These are phyloP conservation scores for Tenualosa ilisha DNA, from an alignment of 2,797 vertebrate genomes.

Conservation along the genomic window DNA sequence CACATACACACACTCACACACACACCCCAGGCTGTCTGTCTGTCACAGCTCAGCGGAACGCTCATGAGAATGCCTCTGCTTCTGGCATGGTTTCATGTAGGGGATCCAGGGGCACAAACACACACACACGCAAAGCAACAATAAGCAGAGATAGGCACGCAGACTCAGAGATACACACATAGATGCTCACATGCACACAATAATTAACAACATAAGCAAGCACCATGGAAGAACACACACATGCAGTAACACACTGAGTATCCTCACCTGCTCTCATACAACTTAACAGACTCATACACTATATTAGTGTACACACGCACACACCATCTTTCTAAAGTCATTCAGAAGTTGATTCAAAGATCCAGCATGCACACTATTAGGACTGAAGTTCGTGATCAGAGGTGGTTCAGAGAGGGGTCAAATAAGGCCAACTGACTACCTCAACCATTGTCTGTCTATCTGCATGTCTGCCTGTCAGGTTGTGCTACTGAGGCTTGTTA, in stretches of 20 bases:
- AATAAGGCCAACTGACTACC: constrained; percentile 11
- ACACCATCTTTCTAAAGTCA: not conserved
- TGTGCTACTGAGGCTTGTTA: too few relatives aligned
- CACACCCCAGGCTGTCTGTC: constrained; percentile 2
- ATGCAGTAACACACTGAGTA: not conserved
- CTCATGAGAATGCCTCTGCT: constrained; percentile 23
- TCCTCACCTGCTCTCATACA: too few relatives aligned
- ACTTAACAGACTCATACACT: not conserved
- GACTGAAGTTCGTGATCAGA: not conserved
- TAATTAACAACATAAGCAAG: not conserved
- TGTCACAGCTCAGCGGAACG: constrained; percentile 24
- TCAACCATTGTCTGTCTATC: not conserved
- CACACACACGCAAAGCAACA: not conserved
- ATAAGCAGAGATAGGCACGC: not conserved
- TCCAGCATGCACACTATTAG: not conserved
- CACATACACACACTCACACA: not conserved
- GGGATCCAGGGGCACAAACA: not conserved
- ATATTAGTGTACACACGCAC: not conserved
- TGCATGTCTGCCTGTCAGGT: not conserved
- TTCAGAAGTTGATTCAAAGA: not conserved
- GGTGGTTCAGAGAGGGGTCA: constrained; percentile 10
- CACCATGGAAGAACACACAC: not conserved
- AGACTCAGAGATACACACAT: not conserved
- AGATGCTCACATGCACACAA: not conserved
- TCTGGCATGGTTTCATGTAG: constrained; percentile 17